These are phyloP conservation scores for rabbit (Oryctolagus cuniculus) DNA, from an alignment of 2,113 vertebrate species.

Conservation along the genomic window mOryCun1.1 NC_091432.1:170025501-170026000, in stretches of 20 bases:
- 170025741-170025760: conserved; percentile 18
- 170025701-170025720: conserved; percentile 34
- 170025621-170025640: conserved; percentile 14
- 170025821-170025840: background rate
- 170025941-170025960: background rate
- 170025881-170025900: background rate
- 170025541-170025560: background rate
- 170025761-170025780: background rate
- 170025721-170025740: background rate
- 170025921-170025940: conserved; percentile 12
- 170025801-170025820: background rate
- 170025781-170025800: background rate
- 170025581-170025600: background rate
- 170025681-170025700: background rate
- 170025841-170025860: conserved; percentile 8
- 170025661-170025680: background rate
- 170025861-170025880: background rate
- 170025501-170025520: background rate
- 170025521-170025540: conserved; percentile 14
- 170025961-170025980: too few relatives aligned
- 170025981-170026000: too few relatives aligned
- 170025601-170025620: background rate
- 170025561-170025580: background rate
- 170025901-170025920: conserved; percentile 13
- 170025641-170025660: conserved; percentile 26